These are phyloP conservation scores for Ophraella communa DNA, from an alignment of 2,888 invertebrate species.

Conservation along the genomic window DNA sequence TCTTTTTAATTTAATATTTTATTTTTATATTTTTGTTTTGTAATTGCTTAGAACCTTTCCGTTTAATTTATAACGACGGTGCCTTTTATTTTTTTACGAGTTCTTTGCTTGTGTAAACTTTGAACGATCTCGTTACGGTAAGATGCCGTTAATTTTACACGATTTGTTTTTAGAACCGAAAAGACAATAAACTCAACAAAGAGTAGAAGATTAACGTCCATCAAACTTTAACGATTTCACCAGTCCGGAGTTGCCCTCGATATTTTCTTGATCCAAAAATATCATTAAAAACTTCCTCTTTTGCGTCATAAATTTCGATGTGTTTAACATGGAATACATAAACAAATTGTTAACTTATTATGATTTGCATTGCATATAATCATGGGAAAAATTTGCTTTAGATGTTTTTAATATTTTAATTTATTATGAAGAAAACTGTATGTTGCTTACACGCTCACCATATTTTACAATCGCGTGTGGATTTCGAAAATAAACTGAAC, in stretches of 20 bases:
- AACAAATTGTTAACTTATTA: neutral
- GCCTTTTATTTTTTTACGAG: neutral
- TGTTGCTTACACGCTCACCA: neutral
- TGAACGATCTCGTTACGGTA: neutral
- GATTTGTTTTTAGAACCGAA: neutral
- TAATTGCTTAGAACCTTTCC: too few relatives aligned
- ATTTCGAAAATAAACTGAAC: neutral
- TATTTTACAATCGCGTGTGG: neutral
- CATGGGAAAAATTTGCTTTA: too few relatives aligned
- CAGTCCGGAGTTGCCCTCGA: neutral
- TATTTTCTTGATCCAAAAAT: neutral
- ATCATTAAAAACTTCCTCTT: neutral
- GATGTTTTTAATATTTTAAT: neutral
- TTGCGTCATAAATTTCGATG: neutral
- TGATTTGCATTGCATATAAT: too few relatives aligned
- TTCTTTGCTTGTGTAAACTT: neutral
- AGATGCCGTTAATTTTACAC: neutral
- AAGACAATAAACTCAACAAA: neutral
- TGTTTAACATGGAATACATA: neutral
- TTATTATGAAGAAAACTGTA: too few relatives aligned
- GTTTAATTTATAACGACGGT: neutral
- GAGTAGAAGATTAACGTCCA: conserved; percentile 1
- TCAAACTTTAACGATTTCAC: neutral
- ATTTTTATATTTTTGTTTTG: too few relatives aligned
- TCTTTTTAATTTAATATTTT: too few relatives aligned